Base-by-base conservation (phyloP, 2,888 invertebrate species). In the Chymomyza amoena region DNA sequence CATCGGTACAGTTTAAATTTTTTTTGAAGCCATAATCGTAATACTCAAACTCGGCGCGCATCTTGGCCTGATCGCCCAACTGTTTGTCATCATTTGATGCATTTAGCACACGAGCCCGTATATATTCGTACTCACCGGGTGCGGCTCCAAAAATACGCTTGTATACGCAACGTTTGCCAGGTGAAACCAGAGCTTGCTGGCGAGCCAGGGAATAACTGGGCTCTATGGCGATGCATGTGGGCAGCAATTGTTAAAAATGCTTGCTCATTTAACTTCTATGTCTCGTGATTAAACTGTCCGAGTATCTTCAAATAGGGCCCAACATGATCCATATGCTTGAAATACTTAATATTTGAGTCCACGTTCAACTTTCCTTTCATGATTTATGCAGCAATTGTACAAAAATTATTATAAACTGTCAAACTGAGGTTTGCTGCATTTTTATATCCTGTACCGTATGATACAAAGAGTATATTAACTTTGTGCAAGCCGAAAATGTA, bases 231-330 rank as follows among this genome's bases (percentile, higher is more conserved):
- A 89, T 89, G 73, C 87, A 90, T 15, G 87, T 84, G 69, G 88
- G 88, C 69, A 90, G 68, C 73, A 90, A 67, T 65, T 81, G 76
- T 70, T 89, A 87, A 32, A 91, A 79, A 64, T 89, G 89, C 36
- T 78, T 76, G 75, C 87, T 90, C 63, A 91, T 82, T 51, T 89
- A 64, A n/a, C 76, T 73, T 72, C n/a, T 84, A 78, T n/a, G 90
- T 89, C 66, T 90, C 89, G 56, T 78, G 80, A 77, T 91, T 91
- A 4, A 85, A 75, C 90, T 96, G 96, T 36, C 95, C 96, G 92
- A 94, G 95, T 87, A 96, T 92, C 92, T 94, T 95, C 72, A 96
- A 91, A 88, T 95, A 94, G 69, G 94, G 93, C 39, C 95, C 94
- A 72, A 95, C 94, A 64, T 93, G 93, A 85, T 95, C 95, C 75